Evolutionary conservation across 2,113 vertebrate species (phyloP).

Genomic region (Fregata magnificens): DNA sequence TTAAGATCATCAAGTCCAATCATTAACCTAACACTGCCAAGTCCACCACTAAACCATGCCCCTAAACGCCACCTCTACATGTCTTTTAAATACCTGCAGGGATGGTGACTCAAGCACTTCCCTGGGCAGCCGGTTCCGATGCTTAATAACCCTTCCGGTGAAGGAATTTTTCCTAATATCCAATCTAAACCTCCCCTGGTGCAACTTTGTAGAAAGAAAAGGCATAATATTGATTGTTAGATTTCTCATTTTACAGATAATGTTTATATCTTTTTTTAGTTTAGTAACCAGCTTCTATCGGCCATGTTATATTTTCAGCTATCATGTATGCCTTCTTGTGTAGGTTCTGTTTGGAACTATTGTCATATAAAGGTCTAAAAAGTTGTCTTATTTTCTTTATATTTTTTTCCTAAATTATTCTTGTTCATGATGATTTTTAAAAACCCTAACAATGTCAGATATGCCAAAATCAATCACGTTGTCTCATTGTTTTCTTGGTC

Average conservation of each 20-base stretch:
- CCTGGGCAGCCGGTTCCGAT: not conserved
- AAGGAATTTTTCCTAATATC: not conserved
- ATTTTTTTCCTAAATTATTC: not conserved
- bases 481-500: not conserved
- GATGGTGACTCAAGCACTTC: too few relatives aligned
- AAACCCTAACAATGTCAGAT: not conserved
- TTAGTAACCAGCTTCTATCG: not conserved
- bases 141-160: not conserved
- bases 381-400: not conserved
- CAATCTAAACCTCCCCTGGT: not conserved
- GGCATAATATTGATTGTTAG: not conserved
- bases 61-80: too few relatives aligned
- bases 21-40: too few relatives aligned
- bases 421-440: not conserved
- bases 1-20: not conserved
- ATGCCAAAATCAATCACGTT: not conserved
- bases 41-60: too few relatives aligned
- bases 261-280: not conserved
- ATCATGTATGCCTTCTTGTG: not conserved
- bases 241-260: not conserved
- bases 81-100: too few relatives aligned
- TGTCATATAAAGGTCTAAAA: not conserved
- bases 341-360: not conserved
- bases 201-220: not conserved
- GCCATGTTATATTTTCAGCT: not conserved